These are phyloP conservation scores for Callyntrura sp. DNA, from an alignment of 2,888 invertebrate species.

Conservation along the genomic window DNA sequence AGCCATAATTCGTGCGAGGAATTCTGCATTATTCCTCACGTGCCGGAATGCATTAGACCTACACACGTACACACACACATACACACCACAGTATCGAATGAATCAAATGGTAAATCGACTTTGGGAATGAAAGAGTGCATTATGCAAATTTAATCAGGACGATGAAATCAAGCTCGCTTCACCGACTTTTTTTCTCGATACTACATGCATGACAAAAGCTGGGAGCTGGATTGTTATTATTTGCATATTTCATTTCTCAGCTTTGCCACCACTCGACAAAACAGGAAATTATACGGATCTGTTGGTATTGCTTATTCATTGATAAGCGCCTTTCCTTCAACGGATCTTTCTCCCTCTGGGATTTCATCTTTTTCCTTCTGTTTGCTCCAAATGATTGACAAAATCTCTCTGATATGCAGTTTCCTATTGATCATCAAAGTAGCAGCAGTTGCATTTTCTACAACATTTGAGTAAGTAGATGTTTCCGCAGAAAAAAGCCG, in stretches of 20 bases:
- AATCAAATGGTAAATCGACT: conserved; percentile 2
- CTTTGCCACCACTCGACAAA: not conserved
- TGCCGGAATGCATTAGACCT: not conserved
- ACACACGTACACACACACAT: not conserved
- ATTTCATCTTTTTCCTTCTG: not conserved
- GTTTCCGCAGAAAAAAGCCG: no score
- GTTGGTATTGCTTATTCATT: not conserved
- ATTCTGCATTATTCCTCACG: not conserved
- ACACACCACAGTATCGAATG: conserved; percentile 8
- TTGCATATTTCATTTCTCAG: not conserved
- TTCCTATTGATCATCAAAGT: not conserved
- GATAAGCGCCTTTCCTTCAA: not conserved
- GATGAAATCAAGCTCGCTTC: conserved; percentile 12
- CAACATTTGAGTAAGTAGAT: not conserved
- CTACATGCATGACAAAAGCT: not conserved
- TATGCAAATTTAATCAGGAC: conserved; percentile 65
- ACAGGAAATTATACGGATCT: not conserved
- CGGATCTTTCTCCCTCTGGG: not conserved
- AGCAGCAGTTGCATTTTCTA: conserved; percentile 10
- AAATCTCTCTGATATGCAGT: not conserved
- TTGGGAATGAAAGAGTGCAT: conserved; percentile 54
- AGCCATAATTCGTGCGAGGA: conserved; percentile 17
- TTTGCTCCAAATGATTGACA: not conserved
- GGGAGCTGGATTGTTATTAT: not conserved
- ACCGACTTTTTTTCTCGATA: not conserved